phyloP scores from a whole-genome alignment of 2,113 vertebrate genomes.

The Sardina pilchardus region DNA sequence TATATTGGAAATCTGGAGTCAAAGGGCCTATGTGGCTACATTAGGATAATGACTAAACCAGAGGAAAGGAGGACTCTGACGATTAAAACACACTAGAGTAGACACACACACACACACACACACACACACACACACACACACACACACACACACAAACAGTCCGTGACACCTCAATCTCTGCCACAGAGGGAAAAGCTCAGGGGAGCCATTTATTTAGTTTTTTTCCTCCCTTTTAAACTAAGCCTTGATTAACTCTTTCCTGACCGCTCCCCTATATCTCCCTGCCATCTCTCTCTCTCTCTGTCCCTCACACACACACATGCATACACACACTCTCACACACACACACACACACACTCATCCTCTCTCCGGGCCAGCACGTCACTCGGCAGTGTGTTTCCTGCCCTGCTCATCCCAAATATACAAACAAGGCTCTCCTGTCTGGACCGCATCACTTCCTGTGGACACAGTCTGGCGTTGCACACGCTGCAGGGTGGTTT shows the following conservation, averaged over 20 bases:
- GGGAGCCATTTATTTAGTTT: background rate
- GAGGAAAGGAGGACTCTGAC: slow-evolving; percentile 6
- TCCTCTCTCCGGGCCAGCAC: slow-evolving; percentile 29
- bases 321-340: background rate
- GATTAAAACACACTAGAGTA: background rate
- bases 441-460: slow-evolving; percentile 60
- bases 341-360: slow-evolving; percentile 2
- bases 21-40: slow-evolving; percentile 53
- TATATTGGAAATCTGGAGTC: background rate
- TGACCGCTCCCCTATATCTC: background rate
- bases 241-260: slow-evolving; percentile 4
- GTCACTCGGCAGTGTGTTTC: slow-evolving; percentile 53
- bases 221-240: background rate
- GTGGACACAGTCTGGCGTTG: slow-evolving; percentile 33
- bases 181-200: background rate
- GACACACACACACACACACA: background rate
- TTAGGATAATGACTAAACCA: slow-evolving; percentile 41
- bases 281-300: background rate
- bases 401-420: slow-evolving; percentile 53
- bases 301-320: background rate
- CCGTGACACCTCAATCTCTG: slow-evolving; percentile 8
- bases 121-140: background rate
- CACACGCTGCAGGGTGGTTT: slow-evolving; percentile 17
- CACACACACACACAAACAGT: background rate
- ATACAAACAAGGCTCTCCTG: slow-evolving; percentile 64